These are phyloP conservation scores for Leptoteleia sp. DNA, from an alignment of 1,140 invertebrate species.

Conservation along the genomic window DNA sequence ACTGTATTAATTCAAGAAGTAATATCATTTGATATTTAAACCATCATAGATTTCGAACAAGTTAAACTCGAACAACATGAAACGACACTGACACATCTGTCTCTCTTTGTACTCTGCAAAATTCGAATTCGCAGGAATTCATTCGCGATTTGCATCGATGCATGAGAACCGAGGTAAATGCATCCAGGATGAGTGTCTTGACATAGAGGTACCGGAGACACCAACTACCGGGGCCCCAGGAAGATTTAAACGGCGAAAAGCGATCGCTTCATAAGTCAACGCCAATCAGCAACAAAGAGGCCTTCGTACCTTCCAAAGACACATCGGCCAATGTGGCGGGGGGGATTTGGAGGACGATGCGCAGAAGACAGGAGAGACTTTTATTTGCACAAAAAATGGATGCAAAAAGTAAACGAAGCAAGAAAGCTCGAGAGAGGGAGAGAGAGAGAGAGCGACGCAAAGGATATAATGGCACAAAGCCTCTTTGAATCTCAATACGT, in stretches of 20 bases:
- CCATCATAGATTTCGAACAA: slow-evolving; percentile 30
- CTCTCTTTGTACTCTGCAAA: slow-evolving; percentile 50
- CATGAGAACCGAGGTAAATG: slow-evolving; percentile 66
- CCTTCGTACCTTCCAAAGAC: slow-evolving; percentile 56
- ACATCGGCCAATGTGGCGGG: slow-evolving; percentile 26
- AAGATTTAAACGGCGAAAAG: slow-evolving; percentile 69
- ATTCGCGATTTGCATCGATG: slow-evolving; percentile 66
- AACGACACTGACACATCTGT: slow-evolving; percentile 56
- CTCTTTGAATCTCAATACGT: slow-evolving; percentile 79
- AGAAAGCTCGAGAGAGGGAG: slow-evolving; percentile 47
- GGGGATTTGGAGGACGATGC: slow-evolving; percentile 48
- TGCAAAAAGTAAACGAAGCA: slow-evolving; percentile 50
- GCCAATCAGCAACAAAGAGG: slow-evolving; percentile 70
- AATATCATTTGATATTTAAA: slow-evolving; percentile 6
- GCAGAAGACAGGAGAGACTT: slow-evolving; percentile 60
- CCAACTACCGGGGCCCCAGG: slow-evolving; percentile 59
- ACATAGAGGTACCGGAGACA: slow-evolving; percentile 64
- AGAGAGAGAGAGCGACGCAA: slow-evolving; percentile 51
- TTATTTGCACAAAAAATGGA: slow-evolving; percentile 68
- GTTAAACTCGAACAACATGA: slow-evolving; percentile 19
- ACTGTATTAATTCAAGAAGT: slow-evolving; percentile 8
- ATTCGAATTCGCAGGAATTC: slow-evolving; percentile 62
- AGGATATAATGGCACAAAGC: slow-evolving; percentile 81
- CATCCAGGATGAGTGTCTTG: slow-evolving; percentile 61
- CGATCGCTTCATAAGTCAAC: slow-evolving; percentile 77